Percentiles rank a stretch among this genome's conserved stretches.
phyloP scores from a whole-genome alignment of 1,140 invertebrate genomes.

The Hetaerina americana region DNA sequence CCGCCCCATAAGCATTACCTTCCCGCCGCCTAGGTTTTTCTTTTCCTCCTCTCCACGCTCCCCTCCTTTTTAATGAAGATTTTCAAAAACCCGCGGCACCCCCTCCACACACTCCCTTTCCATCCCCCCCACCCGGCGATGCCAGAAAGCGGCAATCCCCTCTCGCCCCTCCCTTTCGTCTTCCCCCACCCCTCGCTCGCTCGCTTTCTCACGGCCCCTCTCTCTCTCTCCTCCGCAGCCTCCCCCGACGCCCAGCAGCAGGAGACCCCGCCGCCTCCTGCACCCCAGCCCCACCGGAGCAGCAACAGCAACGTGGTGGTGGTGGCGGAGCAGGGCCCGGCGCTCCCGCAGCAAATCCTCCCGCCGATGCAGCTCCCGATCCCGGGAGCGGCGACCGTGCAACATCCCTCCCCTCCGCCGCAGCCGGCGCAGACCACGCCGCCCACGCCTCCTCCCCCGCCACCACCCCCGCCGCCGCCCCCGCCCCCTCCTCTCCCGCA shows the following conservation, averaged over 20 bases:
- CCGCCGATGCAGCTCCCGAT: background rate
- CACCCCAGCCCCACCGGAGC: slow-evolving; percentile 44
- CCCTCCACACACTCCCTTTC: no score
- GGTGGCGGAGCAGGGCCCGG: slow-evolving; percentile 28
- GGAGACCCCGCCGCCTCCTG: slow-evolving; percentile 49
- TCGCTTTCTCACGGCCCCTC: no score
- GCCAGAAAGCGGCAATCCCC: no score
- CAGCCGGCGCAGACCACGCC: background rate
- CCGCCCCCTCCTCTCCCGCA: slow-evolving; percentile 4
- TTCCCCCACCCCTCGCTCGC: no score
- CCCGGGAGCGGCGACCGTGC: background rate
- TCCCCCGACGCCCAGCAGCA: slow-evolving; percentile 11
- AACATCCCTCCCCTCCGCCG: background rate
- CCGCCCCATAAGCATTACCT: no score
- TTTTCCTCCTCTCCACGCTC: no score
- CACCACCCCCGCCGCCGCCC: slow-evolving; percentile 10
- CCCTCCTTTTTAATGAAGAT: background rate
- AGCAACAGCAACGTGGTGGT: slow-evolving; percentile 25
- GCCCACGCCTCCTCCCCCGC: background rate
- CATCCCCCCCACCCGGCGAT: no score
- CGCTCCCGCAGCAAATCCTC: slow-evolving; percentile 13
- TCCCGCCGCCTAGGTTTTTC: no score
- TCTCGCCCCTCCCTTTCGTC: no score
- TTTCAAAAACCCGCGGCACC: background rate
- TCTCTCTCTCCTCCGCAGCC: background rate